Base-by-base conservation (phyloP, 2,113 vertebrate genomes). In the Cnemophilus loriae region DNA sequence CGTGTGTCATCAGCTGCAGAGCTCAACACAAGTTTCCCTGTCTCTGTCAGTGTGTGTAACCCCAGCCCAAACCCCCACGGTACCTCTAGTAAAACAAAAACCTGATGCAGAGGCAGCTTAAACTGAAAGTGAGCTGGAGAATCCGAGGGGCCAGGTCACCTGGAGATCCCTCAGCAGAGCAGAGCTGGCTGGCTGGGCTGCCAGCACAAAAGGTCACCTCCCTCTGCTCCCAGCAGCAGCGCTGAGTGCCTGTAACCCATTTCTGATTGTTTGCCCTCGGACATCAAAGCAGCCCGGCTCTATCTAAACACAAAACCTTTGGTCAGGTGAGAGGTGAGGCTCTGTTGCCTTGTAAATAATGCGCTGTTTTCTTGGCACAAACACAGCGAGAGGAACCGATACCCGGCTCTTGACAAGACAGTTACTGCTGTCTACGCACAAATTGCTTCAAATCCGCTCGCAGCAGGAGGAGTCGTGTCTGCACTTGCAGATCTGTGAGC, bases 141-240 rank as follows among this genome's bases (percentile, higher is more conserved):
- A 37, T 53, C 39, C 18, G 71, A 1, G 30, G 52, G 42, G 42
- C 46, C 55, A 84, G 0, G 73, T 65, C 80, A 93, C 53, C 53
- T n/a, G 78, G n/a, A 85, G 70, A 65, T 27, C 16, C 49, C 32
- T 57, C 2, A 28, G 91, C 56, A 73, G 37, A 84, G 35, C 4
- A 61, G 20, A 53, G 17, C 1, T 2, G n/a, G n/a, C 1, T 60
- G 57, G 20, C 67, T 32, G 75, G 46, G 86, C 53, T 88, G 27
- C 67, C 16, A 57, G 67, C 55, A 50, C 7, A 32, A 84, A 77
- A 87, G 91, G 94, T 92, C 94, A 91, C 61, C 90, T 68, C 70
- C 7, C 22, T 41, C 20, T 24, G 68, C 91, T 59, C 23, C 2
- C 28, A 60, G n/a, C 42, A 20, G 65, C 27, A 41, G 46, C 28